These are phyloP conservation scores for Pantherophis vulpinus DNA, from an alignment of 2,797 vertebrate genomes.

Conservation along the genomic window DNA sequence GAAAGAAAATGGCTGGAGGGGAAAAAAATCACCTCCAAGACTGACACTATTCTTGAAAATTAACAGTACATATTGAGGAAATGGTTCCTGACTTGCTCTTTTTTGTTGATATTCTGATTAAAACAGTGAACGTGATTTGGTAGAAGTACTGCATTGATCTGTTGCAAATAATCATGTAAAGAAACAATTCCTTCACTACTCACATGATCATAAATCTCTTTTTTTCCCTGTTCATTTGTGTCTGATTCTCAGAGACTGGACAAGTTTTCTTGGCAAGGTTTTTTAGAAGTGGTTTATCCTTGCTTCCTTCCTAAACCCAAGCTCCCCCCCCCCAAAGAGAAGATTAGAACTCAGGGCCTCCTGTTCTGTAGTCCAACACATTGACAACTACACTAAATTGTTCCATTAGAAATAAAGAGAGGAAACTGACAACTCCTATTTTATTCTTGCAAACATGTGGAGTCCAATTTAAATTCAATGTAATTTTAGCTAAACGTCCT, in stretches of 20 bases:
- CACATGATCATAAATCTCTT: background rate
- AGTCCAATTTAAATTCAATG: background rate
- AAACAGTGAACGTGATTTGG: background rate
- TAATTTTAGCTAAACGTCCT: background rate
- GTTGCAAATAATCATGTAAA: background rate
- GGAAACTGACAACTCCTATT: background rate
- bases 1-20: background rate
- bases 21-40: background rate
- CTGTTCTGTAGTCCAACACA: background rate
- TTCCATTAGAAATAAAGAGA: background rate
- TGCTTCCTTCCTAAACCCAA: too few species aligned
- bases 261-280: too few species aligned
- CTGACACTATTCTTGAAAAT: background rate
- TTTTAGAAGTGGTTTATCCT: too few species aligned
- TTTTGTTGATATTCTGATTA: background rate
- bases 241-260: too few species aligned
- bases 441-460: background rate
- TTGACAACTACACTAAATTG: background rate
- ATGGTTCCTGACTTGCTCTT: background rate
- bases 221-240: too few species aligned
- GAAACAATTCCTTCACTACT: background rate
- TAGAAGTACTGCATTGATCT: background rate
- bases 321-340: background rate
- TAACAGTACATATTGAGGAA: background rate
- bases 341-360: background rate